Evolutionary conservation across 2,888 invertebrate genomes (phyloP), one percentile per base, ranked within the genome.

Genomic region (Cryptus armator): DNA sequence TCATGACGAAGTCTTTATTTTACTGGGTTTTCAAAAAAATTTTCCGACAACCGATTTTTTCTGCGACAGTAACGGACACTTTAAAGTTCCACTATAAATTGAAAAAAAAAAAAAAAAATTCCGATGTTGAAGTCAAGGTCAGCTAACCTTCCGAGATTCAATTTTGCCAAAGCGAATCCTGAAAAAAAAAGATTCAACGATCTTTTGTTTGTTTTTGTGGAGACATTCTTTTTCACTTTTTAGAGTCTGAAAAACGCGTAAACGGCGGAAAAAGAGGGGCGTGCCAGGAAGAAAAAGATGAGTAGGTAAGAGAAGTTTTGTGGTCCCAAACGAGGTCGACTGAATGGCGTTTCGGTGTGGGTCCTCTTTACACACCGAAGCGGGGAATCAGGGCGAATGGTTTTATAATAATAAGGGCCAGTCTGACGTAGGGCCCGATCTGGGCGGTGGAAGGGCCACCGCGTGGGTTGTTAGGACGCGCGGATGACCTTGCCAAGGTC

Each of bases 401-500:
- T 89, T 90, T 90, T 89, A 89, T 91, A 91, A 89, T 90, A 91
- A 90, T 88, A 91, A 91, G 90, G 91, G 90, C 88, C 86, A 86
- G 80, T 59, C 72, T 83, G 68, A 71, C 82, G 72, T 68, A 64
- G 64, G 75, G 48, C 51, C 43, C 56, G 79, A 56, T 32, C 32
- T 29, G 16, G 51, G 70, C 80, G 81, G 76, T 77, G 86, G 86
- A 88, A 90, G 88, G 90, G 89, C 81, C 84, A 71, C 64, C 78
- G 84, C 87, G 86, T 87, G 86, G 89, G 88, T 89, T 89, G 91
- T 92, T 91, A 87, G 91, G 90, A 90, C 88, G 89, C 82, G 67
- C 59, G 70, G 71, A 87, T 92, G 92, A 93, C 93, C 93, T 93
- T 93, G 93, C 84, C 92, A 93, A 93, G 93, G 93, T 93, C 92